A percentile compares a stretch with the other conserved stretches of the same genome.
These are phyloP conservation scores for Desmophyllum pertusum DNA, from an alignment of 92 coral and sea anemone species.

Conservation along the genomic window DNA sequence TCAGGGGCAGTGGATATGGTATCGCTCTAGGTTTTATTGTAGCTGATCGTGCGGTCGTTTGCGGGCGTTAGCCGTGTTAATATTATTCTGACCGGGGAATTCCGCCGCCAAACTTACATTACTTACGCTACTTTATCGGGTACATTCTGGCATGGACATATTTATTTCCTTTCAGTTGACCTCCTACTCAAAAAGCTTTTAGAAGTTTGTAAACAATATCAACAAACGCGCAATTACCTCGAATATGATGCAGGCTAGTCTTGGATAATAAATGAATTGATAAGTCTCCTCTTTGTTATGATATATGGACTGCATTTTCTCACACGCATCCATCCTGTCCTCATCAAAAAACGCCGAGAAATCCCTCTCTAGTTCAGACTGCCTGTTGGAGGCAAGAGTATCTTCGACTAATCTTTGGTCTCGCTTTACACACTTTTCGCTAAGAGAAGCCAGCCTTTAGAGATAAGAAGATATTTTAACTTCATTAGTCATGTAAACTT, in stretches of 20 bases:
- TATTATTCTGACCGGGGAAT: no score
- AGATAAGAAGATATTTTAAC: background rate
- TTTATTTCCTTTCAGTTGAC: no score
- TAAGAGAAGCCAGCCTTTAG: background rate
- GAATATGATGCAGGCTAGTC: slow-evolving; percentile 18
- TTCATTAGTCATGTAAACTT: no score
- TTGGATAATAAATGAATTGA: slow-evolving; percentile 2
- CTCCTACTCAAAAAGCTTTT: no score
- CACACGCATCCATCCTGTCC: slow-evolving; percentile 5
- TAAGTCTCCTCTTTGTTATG: background rate
- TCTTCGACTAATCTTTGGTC: slow-evolving; percentile 22
- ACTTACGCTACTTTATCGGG: no score
- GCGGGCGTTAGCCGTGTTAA: no score
- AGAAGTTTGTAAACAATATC: no score
- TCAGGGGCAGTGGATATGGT: no score
- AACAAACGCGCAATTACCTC: background rate
- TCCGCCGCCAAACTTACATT: no score
- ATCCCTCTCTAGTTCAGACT: slow-evolving; percentile 16
- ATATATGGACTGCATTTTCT: background rate
- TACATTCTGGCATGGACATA: no score
- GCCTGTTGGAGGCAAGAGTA: slow-evolving; percentile 11
- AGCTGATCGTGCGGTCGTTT: no score
- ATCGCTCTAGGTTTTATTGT: no score
- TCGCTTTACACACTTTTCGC: slow-evolving; percentile 18
- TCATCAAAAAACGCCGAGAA: slow-evolving; percentile 4